phyloP scores from a whole-genome alignment of 2,113 vertebrate genomes.

The Phocoena phocoena region DNA sequence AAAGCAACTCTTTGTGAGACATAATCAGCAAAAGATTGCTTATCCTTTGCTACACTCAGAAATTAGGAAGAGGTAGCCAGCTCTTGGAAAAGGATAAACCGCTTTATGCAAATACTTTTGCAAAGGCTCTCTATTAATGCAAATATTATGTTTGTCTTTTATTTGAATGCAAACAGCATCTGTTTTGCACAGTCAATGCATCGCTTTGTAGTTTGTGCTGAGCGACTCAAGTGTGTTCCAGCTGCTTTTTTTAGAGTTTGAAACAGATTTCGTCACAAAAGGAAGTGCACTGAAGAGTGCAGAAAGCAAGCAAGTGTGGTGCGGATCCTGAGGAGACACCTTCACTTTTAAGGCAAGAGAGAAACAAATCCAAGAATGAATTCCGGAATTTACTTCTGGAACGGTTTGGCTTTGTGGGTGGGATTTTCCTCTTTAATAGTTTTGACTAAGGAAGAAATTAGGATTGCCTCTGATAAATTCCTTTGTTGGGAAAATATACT shows the following conservation, averaged over 20 bases:
- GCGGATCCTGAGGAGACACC: background rate
- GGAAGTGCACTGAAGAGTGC: background rate
- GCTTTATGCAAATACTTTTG: conserved; percentile 39
- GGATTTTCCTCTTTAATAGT: background rate
- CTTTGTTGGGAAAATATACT: background rate
- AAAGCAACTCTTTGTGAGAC: conserved; percentile 16
- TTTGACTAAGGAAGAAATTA: background rate
- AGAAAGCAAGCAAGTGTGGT: background rate
- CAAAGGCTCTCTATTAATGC: conserved; percentile 68
- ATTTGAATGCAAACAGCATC: conserved; percentile 70
- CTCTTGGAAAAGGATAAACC: conserved; percentile 33
- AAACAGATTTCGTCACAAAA: background rate
- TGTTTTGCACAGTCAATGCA: conserved; percentile 42
- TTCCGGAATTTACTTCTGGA: background rate
- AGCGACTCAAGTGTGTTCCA: conserved; percentile 49
- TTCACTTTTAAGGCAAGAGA: background rate
- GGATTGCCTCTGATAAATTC: conserved; percentile 21
- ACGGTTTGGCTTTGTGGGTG: background rate
- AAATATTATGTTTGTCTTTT: conserved; percentile 64
- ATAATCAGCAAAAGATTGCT: conserved; percentile 46
- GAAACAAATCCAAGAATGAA: background rate
- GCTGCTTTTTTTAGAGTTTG: conserved; percentile 31
- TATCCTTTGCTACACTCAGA: conserved; percentile 32
- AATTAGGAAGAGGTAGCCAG: conserved; percentile 54
- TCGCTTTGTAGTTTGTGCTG: conserved; percentile 25